A percentile compares a stretch with the other conserved stretches of the same genome.
Conservation (phyloP, 2,797 vertebrate species). For the Urosaurus nigricauda region DNA sequence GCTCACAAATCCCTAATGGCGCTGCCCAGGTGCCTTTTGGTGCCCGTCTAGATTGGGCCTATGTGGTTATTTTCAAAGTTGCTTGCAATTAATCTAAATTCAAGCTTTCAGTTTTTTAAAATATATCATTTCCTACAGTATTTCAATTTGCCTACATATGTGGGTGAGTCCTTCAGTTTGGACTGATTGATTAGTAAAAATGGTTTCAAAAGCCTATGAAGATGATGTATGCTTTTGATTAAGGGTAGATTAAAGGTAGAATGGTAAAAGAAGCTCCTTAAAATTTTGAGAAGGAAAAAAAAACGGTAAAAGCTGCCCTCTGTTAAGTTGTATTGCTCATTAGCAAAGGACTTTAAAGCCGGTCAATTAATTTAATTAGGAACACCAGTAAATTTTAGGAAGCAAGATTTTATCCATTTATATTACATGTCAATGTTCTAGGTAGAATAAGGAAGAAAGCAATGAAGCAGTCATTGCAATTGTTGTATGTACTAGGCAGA, state of each 20-base stretch:
- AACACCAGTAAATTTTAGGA: background rate
- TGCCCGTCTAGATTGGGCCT: no score
- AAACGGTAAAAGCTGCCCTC: background rate
- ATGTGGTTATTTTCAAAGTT: background rate
- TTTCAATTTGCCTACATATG: background rate
- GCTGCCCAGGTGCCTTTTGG: no score
- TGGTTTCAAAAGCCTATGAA: background rate
- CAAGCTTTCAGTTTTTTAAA: background rate
- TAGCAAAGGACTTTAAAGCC: background rate
- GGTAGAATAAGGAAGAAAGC: background rate
- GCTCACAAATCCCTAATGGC: no score
- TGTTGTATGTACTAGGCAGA: background rate
- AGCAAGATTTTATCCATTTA: background rate
- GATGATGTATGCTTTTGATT: background rate
- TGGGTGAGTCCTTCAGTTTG: background rate
- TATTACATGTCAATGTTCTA: background rate
- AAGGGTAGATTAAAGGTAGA: background rate
- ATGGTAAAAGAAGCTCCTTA: background rate
- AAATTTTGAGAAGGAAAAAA: constrained; percentile 1
- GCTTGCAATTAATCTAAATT: background rate
- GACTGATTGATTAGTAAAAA: background rate
- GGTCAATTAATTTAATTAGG: constrained; percentile 9
- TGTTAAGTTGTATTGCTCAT: background rate
- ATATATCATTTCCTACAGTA: background rate
- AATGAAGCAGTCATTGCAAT: background rate